Evolutionary conservation across 2,113 vertebrate species (phyloP).

Genomic region (Suncus etruscus): DNA sequence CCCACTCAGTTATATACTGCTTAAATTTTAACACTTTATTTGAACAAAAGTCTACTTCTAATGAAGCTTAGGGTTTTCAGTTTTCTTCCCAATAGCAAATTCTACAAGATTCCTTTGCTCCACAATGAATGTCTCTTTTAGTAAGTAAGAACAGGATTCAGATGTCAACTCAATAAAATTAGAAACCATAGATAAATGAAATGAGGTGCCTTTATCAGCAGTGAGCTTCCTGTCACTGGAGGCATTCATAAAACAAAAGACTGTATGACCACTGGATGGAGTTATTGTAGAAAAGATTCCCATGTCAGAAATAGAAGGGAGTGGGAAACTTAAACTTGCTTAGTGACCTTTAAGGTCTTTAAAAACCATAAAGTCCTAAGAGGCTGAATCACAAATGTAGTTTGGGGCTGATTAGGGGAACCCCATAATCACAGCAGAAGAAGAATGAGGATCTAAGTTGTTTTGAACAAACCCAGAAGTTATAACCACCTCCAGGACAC

Average conservation of each 20-base stretch:
- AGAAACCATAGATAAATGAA: constrained; percentile 14
- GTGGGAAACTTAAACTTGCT: constrained; percentile 32
- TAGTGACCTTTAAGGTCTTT: constrained; percentile 74
- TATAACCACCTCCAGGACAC: constrained; percentile 39
- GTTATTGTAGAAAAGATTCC: constrained; percentile 58
- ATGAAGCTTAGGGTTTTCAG: constrained; percentile 81
- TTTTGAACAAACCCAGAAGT: constrained; percentile 70
- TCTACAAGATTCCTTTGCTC: constrained; percentile 61
- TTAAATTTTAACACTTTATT: constrained; percentile 84
- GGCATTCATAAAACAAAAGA: constrained; percentile 52
- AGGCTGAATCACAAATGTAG: constrained; percentile 73
- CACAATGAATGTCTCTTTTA: constrained; percentile 46
- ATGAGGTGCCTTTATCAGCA: background rate
- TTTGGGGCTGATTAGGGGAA: constrained; percentile 65
- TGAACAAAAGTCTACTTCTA: constrained; percentile 84
- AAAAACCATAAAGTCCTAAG: constrained; percentile 69
- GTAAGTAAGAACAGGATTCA: constrained; percentile 52
- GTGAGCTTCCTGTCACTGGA: background rate
- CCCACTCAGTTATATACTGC: constrained; percentile 80
- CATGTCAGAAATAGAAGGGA: constrained; percentile 15
- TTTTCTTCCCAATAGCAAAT: constrained; percentile 71
- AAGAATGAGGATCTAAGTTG: constrained; percentile 79
- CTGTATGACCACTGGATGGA: constrained; percentile 64
- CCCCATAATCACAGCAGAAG: constrained; percentile 59
- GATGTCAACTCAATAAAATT: constrained; percentile 40